These are phyloP conservation scores for Macrophya alboannulata DNA, from an alignment of 2,888 invertebrate species.

Conservation along the genomic window DNA sequence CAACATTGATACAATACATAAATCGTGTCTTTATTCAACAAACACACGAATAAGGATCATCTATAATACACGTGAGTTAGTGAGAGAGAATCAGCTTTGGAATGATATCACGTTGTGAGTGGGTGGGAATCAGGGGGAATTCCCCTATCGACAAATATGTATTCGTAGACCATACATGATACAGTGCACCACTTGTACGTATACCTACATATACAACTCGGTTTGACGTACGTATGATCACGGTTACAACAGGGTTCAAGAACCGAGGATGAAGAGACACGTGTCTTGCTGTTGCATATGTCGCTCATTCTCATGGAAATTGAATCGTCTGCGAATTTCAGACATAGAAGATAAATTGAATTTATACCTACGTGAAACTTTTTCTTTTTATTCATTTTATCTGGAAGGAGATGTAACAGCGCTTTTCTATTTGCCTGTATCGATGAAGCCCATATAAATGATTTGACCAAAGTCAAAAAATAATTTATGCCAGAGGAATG, in stretches of 20 bases:
- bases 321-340: neutral
- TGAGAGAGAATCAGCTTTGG: neutral
- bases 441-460: too few relatives aligned
- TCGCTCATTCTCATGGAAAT: neutral
- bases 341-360: neutral
- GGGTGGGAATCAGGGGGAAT: slow-evolving; percentile 2
- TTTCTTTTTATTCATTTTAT: neutral
- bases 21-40: neutral
- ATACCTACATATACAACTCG: neutral
- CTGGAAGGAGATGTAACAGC: neutral
- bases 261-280: neutral
- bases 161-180: neutral
- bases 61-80: neutral
- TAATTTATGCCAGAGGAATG: too few relatives aligned
- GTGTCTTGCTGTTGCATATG: neutral
- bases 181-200: neutral
- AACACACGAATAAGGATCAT: neutral
- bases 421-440: neutral
- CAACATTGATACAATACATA: neutral
- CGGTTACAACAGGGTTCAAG: neutral
- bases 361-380: neutral
- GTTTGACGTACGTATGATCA: neutral
- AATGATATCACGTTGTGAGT: neutral
- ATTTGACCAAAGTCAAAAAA: too few relatives aligned
- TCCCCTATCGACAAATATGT: neutral